Evolutionary conservation across 2,113 vertebrate species (phyloP).

Genomic region (Psammodynastes pulverulentus): DNA sequence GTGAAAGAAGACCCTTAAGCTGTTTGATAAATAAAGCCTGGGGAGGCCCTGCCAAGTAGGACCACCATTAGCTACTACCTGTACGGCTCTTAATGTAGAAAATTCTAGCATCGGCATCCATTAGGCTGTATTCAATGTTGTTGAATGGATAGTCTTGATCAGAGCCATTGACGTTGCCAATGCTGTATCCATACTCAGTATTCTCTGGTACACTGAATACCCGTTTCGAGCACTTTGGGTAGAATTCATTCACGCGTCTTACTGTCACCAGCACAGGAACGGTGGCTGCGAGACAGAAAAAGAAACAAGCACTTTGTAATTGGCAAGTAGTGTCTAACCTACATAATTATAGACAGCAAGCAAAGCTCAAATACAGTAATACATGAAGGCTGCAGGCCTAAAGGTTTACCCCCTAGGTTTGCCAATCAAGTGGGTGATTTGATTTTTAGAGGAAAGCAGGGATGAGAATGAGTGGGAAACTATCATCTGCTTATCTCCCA

Average conservation of each 20-base stretch:
- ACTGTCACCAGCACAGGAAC: conserved; percentile 71
- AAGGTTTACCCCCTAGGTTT: not conserved
- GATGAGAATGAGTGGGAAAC: not conserved
- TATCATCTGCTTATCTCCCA: not conserved
- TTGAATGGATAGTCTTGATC: conserved; percentile 66
- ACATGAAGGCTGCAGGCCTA: not conserved
- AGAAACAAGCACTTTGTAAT: not conserved
- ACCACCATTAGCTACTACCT: conserved; percentile 56
- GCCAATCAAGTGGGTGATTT: not conserved
- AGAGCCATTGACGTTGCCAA: conserved; percentile 63
- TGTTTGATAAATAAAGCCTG: not conserved
- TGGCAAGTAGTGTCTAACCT: not conserved
- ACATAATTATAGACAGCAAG: not conserved
- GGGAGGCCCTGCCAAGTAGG: rapidly evolving
- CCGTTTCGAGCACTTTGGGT: conserved; percentile 50
- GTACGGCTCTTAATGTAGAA: conserved; percentile 64
- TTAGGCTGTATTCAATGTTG: conserved; percentile 61
- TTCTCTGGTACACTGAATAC: conserved; percentile 65
- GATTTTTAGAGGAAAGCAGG: not conserved
- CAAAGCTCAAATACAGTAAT: not conserved
- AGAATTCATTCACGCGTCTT: conserved; percentile 68
- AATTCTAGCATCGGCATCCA: not conserved
- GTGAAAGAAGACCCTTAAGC: not conserved
- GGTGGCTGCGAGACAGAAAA: conserved; percentile 41
- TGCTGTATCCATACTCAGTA: not conserved